phyloP scores from a whole-genome alignment of 2,888 invertebrate species.

The Synergus japonicus region DNA sequence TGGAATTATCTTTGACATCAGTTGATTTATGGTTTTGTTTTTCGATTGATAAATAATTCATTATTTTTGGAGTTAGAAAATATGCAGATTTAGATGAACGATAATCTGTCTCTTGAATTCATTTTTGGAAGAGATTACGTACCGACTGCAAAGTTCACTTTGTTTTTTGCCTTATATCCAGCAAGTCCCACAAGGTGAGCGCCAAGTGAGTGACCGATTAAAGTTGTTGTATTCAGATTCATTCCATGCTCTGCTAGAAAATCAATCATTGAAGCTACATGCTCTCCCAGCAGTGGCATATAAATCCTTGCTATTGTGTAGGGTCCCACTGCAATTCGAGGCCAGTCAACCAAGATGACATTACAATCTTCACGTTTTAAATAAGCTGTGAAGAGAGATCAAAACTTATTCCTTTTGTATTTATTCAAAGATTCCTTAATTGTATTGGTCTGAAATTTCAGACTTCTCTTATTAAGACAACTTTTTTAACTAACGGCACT shows the following conservation, averaged over 20 bases:
- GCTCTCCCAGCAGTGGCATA: conserved; percentile 55
- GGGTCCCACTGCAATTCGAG: conserved; percentile 50
- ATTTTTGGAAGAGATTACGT: conserved; percentile 42
- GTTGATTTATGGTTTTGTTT: not conserved
- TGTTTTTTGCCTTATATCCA: conserved; percentile 52
- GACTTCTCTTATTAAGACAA: too few species aligned
- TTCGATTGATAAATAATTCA: not conserved
- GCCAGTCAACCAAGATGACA: conserved; percentile 65
- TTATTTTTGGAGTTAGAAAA: too few species aligned
- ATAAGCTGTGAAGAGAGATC: conserved; percentile 54
- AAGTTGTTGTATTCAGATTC: conserved; percentile 52
- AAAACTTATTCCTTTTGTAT: not conserved
- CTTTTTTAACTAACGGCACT: too few species aligned
- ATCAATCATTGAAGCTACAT: conserved; percentile 59
- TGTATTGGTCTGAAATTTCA: too few species aligned
- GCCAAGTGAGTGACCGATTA: conserved; percentile 68
- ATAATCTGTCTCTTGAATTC: too few species aligned
- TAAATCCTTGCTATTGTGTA: conserved; percentile 53
- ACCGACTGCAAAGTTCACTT: conserved; percentile 61
- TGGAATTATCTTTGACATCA: not conserved
- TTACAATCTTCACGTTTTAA: conserved; percentile 58
- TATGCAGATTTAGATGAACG: too few species aligned
- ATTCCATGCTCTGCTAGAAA: conserved; percentile 59
- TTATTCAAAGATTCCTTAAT: not conserved
- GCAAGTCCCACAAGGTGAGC: conserved; percentile 65